These are phyloP conservation scores for Heliothis subflexa DNA, from an alignment of 1,140 invertebrate species.

Conservation along the genomic window DNA sequence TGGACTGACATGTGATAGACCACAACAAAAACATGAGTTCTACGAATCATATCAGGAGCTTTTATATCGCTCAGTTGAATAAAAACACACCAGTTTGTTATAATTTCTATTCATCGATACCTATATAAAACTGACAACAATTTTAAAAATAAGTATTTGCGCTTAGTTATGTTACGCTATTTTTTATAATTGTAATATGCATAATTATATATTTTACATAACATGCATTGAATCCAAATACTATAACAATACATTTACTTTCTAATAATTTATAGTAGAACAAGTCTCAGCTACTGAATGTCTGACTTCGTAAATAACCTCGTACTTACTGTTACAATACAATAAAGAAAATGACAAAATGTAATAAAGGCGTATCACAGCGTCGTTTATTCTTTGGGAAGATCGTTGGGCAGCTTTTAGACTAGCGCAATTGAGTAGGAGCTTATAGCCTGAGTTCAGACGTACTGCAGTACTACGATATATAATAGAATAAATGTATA, in stretches of 20 bases:
- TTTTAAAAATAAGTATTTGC: slow-evolving; percentile 19
- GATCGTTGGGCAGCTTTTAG: slow-evolving; percentile 41
- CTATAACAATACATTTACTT: slow-evolving; percentile 14
- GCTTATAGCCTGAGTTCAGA: neutral
- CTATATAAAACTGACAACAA: slow-evolving; percentile 37
- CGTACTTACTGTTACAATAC: slow-evolving; percentile 21
- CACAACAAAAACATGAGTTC: too few relatives aligned
- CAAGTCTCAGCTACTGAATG: slow-evolving; percentile 33
- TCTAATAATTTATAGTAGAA: slow-evolving; percentile 25
- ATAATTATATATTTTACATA: slow-evolving; percentile 28
- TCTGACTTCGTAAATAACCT: neutral
- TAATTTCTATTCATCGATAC: slow-evolving; percentile 40
- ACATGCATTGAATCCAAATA: slow-evolving; percentile 20
- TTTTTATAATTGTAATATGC: neutral
- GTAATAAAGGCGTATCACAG: slow-evolving; percentile 42
- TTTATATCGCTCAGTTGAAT: neutral
- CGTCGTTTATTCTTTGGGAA: slow-evolving; percentile 40
- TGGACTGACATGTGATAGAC: too few relatives aligned
- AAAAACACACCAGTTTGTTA: neutral
- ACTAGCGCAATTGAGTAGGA: slow-evolving; percentile 39
- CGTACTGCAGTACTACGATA: neutral
- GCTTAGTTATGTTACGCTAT: slow-evolving; percentile 30
- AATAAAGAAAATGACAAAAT: slow-evolving; percentile 25
- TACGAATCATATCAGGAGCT: too few relatives aligned
- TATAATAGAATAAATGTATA: neutral